phyloP scores from a whole-genome alignment of 2,888 invertebrate species.

The Cataglyphis cursor region DNA sequence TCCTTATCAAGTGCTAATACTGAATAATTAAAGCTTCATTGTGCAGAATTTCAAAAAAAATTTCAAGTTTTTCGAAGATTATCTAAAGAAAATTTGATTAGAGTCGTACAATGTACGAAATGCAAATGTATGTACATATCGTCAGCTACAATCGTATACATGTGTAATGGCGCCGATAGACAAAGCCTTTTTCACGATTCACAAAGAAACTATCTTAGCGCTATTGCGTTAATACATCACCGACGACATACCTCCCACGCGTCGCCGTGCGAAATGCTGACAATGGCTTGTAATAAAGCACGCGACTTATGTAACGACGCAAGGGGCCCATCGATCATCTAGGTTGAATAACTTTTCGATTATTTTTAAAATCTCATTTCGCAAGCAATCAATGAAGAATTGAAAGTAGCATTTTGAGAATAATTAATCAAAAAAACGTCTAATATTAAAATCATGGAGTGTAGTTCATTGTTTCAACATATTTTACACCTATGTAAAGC shows the following conservation, averaged over 20 bases:
- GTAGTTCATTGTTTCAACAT: background rate
- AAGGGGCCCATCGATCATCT: background rate
- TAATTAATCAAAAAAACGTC: background rate
- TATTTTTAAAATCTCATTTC: background rate
- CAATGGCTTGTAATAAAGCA: slow-evolving; percentile 54
- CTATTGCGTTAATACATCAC: slow-evolving; percentile 55
- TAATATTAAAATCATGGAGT: background rate
- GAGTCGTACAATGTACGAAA: background rate
- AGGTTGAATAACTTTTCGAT: background rate
- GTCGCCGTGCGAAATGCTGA: slow-evolving; percentile 42
- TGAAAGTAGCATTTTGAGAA: background rate
- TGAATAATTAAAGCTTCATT: background rate
- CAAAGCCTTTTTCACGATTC: slow-evolving; percentile 44
- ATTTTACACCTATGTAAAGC: background rate
- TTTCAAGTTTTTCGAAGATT: background rate
- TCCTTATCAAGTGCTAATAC: no score
- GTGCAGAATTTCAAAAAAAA: slow-evolving; percentile 13
- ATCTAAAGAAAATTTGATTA: slow-evolving; percentile 11
- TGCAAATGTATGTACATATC: background rate
- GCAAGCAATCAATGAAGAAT: background rate
- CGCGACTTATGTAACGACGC: slow-evolving; percentile 54
- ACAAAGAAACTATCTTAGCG: slow-evolving; percentile 46
- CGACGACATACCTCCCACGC: slow-evolving; percentile 39
- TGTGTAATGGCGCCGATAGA: slow-evolving; percentile 14
- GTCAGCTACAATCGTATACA: background rate